Evolutionary conservation across 1,140 invertebrate genomes (phyloP).

Genomic region (Drosophila serrata): DNA sequence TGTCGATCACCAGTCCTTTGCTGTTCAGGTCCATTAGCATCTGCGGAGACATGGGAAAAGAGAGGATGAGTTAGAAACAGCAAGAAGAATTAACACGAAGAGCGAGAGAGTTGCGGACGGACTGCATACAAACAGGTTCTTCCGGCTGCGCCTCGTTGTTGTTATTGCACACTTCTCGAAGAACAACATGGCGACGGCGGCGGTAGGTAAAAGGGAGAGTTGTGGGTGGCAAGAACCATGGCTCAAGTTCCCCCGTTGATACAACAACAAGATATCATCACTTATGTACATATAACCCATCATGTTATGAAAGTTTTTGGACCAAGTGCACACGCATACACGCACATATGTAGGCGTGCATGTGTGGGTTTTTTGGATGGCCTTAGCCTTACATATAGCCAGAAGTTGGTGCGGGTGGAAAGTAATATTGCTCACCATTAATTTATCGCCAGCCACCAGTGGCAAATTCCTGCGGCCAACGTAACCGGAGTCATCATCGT

Average conservation of each 20-base stretch:
- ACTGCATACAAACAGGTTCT: constrained; percentile 74
- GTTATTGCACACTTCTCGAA: constrained; percentile 50
- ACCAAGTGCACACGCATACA: constrained; percentile 49
- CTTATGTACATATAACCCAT: constrained; percentile 41
- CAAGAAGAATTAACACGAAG: background rate
- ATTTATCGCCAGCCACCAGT: constrained; percentile 77
- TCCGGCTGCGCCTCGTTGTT: constrained; percentile 13
- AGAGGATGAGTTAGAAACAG: background rate
- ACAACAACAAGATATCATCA: constrained; percentile 25
- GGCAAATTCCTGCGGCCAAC: constrained; percentile 81
- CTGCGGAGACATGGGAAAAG: constrained; percentile 86
- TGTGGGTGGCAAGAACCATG: constrained; percentile 40
- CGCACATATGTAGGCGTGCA: constrained; percentile 19
- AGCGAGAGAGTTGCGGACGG: constrained; percentile 14
- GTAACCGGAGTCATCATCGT: constrained; percentile 77
- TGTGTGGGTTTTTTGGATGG: constrained; percentile 40
- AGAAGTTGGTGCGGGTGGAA: constrained; percentile 23
- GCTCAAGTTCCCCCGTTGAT: constrained; percentile 52
- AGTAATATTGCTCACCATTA: constrained; percentile 67
- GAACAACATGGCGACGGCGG: constrained; percentile 68
- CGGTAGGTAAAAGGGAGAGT: background rate
- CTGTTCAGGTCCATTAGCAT: constrained; percentile 96
- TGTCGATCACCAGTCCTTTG: constrained; percentile 92
- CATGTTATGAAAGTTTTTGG: constrained; percentile 62
- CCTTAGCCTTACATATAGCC: constrained; percentile 28